Conservation (phyloP, 2,797 vertebrate species). For the Echeneis naucrates region DNA sequence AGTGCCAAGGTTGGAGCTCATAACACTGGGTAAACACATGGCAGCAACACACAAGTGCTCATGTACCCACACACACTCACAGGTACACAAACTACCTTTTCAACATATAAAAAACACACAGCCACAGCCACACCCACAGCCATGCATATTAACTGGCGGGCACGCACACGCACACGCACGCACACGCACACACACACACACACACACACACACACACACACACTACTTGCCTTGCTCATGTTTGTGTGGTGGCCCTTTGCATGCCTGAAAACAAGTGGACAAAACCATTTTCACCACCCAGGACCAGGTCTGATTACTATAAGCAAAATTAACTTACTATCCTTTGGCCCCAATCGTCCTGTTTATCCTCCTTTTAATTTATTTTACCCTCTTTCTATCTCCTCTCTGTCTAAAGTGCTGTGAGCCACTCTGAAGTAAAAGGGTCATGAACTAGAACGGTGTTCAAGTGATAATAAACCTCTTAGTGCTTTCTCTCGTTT, state of each 20-base stretch:
- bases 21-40: slow-evolving; percentile 73
- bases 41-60: slow-evolving; percentile 46
- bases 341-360: slow-evolving; percentile 36
- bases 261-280: slow-evolving; percentile 36
- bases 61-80: slow-evolving; percentile 12
- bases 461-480: slow-evolving; percentile 46
- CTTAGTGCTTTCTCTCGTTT: slow-evolving; percentile 35
- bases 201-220: not conserved
- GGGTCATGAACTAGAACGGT: slow-evolving; percentile 35
- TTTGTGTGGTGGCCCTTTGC: slow-evolving; percentile 32
- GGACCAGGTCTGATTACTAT: slow-evolving; percentile 49
- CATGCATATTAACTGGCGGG: too few relatives aligned
- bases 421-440: slow-evolving; percentile 28
- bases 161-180: too few relatives aligned
- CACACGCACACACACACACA: not conserved
- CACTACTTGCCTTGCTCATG: slow-evolving; percentile 8
- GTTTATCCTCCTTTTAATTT: slow-evolving; percentile 49
- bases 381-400: slow-evolving; percentile 19
- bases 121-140: too few relatives aligned
- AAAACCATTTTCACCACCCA: slow-evolving; percentile 39
- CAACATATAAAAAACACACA: not conserved
- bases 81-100: slow-evolving; percentile 26
- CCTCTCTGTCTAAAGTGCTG: slow-evolving; percentile 35
- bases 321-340: slow-evolving; percentile 56
- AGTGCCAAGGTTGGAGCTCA: slow-evolving; percentile 77